phyloP scores from a whole-genome alignment of 2,888 invertebrate species.

The Aleiodes alternator region DNA sequence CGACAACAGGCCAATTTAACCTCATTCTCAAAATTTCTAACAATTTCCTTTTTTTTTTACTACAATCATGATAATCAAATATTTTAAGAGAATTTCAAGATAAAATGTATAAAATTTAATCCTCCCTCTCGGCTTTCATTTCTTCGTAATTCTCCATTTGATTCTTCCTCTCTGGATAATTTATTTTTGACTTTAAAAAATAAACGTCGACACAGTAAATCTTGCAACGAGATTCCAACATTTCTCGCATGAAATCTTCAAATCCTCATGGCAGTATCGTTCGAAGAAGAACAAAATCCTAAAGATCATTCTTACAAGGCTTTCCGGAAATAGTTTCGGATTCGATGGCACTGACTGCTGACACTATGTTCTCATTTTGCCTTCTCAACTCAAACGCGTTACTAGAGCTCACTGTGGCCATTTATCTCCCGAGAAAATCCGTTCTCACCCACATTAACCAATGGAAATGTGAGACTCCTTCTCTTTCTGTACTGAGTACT shows the following conservation, averaged over 20 bases:
- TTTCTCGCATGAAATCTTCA: neutral
- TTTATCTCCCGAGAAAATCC: constrained; percentile 50
- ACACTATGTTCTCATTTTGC: constrained; percentile 53
- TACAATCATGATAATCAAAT: neutral
- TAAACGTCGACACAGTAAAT: constrained; percentile 1
- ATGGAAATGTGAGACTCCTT: constrained; percentile 45
- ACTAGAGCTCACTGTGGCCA: constrained; percentile 37
- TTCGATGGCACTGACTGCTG: constrained; percentile 50
- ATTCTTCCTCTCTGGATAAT: neutral
- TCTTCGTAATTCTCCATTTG: neutral
- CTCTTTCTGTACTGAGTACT: neutral
- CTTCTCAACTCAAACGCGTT: constrained; percentile 26
- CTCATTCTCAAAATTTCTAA: constrained; percentile 20
- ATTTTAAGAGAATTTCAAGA: neutral
- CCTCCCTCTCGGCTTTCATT: neutral
- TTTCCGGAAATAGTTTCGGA: constrained; percentile 55
- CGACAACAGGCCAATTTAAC: constrained; percentile 12
- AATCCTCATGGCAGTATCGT: neutral
- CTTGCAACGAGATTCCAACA: neutral
- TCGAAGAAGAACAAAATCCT: constrained; percentile 28
- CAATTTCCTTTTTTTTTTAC: neutral
- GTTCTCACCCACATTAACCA: constrained; percentile 44
- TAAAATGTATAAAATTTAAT: no score
- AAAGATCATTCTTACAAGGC: constrained; percentile 28
- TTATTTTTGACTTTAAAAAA: neutral